Conservation (phyloP, 2,888 invertebrate species). For the Chrysopilus asiliformis region DNA sequence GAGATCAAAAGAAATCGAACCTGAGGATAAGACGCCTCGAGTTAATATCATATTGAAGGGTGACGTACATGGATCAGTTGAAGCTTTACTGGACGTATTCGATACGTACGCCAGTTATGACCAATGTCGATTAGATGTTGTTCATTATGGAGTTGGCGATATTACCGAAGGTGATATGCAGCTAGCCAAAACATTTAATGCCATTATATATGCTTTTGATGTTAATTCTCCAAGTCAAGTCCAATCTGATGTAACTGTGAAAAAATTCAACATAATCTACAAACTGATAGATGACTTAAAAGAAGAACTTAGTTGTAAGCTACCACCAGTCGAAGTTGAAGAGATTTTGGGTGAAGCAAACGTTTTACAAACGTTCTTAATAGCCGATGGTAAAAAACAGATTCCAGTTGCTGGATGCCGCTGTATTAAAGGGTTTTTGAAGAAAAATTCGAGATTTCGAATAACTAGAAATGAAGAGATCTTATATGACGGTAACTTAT, state of each 20-base stretch:
- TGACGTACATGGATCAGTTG: conserved; percentile 93
- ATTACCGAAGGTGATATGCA: conserved; percentile 74
- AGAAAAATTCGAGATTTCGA: conserved; percentile 50
- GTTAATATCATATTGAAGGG: conserved; percentile 58
- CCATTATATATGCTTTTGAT: conserved; percentile 82
- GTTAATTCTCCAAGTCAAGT: conserved; percentile 41
- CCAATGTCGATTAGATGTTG: conserved; percentile 63
- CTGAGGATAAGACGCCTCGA: conserved; percentile 40
- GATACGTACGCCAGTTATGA: conserved; percentile 68
- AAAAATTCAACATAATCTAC: conserved; percentile 81
- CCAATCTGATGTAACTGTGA: conserved; percentile 43
- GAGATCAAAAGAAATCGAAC: conserved; percentile 40
- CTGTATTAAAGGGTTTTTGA: conserved; percentile 64
- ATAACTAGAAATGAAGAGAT: conserved; percentile 52
- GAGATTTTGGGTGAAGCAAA: conserved; percentile 72
- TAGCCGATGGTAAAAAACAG: conserved; percentile 66
- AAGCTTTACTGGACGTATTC: conserved; percentile 84
- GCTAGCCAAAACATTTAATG: conserved; percentile 60
- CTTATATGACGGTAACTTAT: conserved; percentile 52
- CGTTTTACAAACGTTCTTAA: conserved; percentile 68
- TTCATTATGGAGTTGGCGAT: conserved; percentile 83
- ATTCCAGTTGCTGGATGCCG: conserved; percentile 80
- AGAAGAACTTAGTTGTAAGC: conserved; percentile 53
- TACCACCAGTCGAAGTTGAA: conserved; percentile 62
- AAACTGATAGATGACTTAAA: conserved; percentile 81